phyloP scores from a whole-genome alignment of 2,113 vertebrate genomes.

The Petromus typicus region DNA sequence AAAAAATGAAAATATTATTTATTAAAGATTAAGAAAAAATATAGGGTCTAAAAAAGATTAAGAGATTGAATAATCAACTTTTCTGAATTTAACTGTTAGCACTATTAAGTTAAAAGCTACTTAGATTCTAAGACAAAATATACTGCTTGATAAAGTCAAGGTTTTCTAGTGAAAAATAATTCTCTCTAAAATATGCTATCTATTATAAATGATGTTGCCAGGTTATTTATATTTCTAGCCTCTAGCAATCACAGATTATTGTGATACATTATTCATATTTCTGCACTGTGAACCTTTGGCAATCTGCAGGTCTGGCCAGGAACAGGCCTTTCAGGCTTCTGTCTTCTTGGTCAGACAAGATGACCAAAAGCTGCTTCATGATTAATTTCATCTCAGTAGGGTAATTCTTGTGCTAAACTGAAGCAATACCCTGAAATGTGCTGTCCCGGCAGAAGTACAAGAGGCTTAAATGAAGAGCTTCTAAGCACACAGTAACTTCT shows the following conservation, averaged over 20 bases:
- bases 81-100: neutral
- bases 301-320: conserved; percentile 85
- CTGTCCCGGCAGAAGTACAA: conserved; percentile 72
- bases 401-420: conserved; percentile 85
- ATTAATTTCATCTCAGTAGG: conserved; percentile 87
- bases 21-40: neutral
- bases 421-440: conserved; percentile 82
- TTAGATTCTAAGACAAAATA: conserved; percentile 30
- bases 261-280: conserved; percentile 87
- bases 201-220: conserved; percentile 79
- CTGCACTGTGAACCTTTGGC: conserved; percentile 79
- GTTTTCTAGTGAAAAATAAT: conserved; percentile 34
- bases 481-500: conserved; percentile 27
- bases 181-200: conserved; percentile 78
- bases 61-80: neutral
- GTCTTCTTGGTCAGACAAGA: conserved; percentile 78
- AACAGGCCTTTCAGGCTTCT: conserved; percentile 81
- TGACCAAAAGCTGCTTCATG: conserved; percentile 84
- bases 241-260: conserved; percentile 84
- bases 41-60: neutral
- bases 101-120: neutral
- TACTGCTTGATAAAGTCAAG: conserved; percentile 33
- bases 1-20: neutral
- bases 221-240: conserved; percentile 84
- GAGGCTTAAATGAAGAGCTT: conserved; percentile 30